A percentile compares a stretch with the other conserved stretches of the same genome.
Evolutionary conservation across 2,113 vertebrate genomes (phyloP).

Genomic region (Cyanoramphus novaezelandiae): DNA sequence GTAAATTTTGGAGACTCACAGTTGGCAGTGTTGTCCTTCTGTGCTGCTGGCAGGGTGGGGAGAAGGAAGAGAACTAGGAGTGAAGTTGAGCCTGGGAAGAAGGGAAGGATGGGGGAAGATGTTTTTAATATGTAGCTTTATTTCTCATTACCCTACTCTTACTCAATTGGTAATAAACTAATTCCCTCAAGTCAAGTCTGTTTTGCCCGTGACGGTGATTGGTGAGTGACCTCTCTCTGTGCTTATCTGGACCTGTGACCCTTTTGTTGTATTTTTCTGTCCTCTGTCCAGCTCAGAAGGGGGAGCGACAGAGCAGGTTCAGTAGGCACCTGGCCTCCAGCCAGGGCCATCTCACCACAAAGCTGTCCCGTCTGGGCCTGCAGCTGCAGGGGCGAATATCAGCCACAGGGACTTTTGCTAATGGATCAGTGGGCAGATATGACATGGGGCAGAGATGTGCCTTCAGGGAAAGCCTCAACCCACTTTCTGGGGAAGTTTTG

Average conservation of each 20-base stretch:
- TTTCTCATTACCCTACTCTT: neutral
- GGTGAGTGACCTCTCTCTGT: neutral
- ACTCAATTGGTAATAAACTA: neutral
- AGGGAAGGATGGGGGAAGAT: neutral
- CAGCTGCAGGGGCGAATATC: rapidly evolving
- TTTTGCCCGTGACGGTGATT: neutral
- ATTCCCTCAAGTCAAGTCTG: neutral
- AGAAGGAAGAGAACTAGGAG: neutral
- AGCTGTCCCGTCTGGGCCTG: neutral
- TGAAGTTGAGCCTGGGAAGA: neutral
- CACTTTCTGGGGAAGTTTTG: neutral
- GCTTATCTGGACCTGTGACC: neutral
- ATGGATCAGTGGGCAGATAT: neutral
- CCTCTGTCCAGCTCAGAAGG: neutral
- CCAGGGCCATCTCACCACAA: neutral
- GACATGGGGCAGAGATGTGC: too few relatives aligned
- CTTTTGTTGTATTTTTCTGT: neutral
- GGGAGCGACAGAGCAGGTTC: neutral
- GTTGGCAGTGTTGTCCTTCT: neutral
- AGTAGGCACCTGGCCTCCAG: neutral
- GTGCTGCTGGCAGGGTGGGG: neutral
- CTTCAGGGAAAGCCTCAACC: neutral
- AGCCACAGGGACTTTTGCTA: neutral
- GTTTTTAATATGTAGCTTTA: neutral
- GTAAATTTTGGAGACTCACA: neutral